phyloP scores from a whole-genome alignment of 2,797 vertebrate genomes.

The Microctenopoma stevenorrisi region DNA sequence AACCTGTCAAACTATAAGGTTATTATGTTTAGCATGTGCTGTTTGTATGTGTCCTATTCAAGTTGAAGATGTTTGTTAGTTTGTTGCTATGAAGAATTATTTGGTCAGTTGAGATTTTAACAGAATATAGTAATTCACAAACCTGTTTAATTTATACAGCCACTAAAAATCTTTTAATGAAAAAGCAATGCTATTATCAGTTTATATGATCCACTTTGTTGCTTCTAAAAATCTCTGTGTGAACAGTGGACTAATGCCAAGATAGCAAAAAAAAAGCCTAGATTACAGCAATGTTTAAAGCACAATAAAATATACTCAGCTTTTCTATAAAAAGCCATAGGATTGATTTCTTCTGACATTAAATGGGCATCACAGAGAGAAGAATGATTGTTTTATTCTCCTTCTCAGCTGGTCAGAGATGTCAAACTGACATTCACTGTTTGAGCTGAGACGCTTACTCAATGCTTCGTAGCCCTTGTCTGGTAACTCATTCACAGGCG shows the following conservation, averaged over 20 bases:
- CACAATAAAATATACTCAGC: conserved; percentile 66
- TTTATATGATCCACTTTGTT: conserved; percentile 56
- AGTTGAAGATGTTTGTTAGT: conserved; percentile 14
- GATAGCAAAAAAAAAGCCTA: conserved; percentile 34
- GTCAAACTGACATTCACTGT: conserved; percentile 70
- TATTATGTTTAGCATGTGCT: conserved; percentile 2
- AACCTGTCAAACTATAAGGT: conserved; percentile 1
- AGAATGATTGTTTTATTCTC: conserved; percentile 73
- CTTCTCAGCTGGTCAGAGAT: conserved; percentile 73
- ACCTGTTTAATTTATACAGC: conserved; percentile 39
- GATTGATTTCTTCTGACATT: conserved; percentile 70
- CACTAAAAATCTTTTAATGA: conserved; percentile 53
- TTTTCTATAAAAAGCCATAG: conserved; percentile 62
- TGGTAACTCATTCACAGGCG: conserved; percentile 58
- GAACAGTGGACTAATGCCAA: conserved; percentile 37
- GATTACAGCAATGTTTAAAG: conserved; percentile 55
- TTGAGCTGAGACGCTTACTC: conserved; percentile 50
- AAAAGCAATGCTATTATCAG: conserved; percentile 70
- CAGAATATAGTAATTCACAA: conserved; percentile 44
- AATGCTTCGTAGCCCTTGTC: conserved; percentile 60
- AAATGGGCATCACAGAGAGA: conserved; percentile 68
- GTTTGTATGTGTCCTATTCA: conserved; percentile 18
- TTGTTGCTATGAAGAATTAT: conserved; percentile 25
- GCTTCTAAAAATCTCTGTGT: conserved; percentile 37
- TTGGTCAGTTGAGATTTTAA: conserved; percentile 36